A percentile compares a stretch with the other conserved stretches of the same genome.
Conservation (phyloP, 2,888 invertebrate species). For the Parasteatoda lunata region DNA sequence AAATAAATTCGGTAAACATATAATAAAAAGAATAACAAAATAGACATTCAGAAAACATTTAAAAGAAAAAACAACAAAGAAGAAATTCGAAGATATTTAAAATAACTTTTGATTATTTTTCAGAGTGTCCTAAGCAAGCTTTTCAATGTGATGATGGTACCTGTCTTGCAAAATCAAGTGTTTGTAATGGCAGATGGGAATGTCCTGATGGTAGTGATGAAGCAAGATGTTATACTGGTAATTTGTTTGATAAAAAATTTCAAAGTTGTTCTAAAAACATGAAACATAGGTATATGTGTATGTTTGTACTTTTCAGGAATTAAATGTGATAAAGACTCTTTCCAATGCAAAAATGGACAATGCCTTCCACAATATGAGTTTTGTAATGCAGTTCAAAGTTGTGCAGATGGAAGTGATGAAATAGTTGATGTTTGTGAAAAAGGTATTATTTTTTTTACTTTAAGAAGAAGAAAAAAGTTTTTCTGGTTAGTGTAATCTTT, state of each 20-base stretch:
- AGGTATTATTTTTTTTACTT: slow-evolving; percentile 44
- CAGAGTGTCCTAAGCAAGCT: slow-evolving; percentile 76
- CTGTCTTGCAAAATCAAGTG: slow-evolving; percentile 85
- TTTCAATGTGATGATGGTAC: slow-evolving; percentile 77
- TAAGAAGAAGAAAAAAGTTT: no score
- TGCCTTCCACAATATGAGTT: slow-evolving; percentile 92
- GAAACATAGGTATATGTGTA: neutral
- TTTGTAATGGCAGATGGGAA: slow-evolving; percentile 84
- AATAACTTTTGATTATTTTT: neutral
- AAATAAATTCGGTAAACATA: no score
- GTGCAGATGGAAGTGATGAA: slow-evolving; percentile 92
- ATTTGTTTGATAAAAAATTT: neutral
- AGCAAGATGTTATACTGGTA: slow-evolving; percentile 71
- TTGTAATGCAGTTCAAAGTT: slow-evolving; percentile 90
- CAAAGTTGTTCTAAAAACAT: neutral
- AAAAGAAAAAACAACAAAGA: no score
- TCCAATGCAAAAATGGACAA: slow-evolving; percentile 88
- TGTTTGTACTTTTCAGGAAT: slow-evolving; percentile 51
- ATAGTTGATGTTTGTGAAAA: slow-evolving; percentile 82
- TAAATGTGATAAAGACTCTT: slow-evolving; percentile 86
- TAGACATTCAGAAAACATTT: no score
- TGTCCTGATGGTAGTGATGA: slow-evolving; percentile 75
- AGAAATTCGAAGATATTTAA: no score
- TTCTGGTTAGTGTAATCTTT: no score
- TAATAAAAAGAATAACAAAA: no score